phyloP scores from a whole-genome alignment of 2,113 vertebrate species.

The Pseudolaguvia tuberculata region DNA sequence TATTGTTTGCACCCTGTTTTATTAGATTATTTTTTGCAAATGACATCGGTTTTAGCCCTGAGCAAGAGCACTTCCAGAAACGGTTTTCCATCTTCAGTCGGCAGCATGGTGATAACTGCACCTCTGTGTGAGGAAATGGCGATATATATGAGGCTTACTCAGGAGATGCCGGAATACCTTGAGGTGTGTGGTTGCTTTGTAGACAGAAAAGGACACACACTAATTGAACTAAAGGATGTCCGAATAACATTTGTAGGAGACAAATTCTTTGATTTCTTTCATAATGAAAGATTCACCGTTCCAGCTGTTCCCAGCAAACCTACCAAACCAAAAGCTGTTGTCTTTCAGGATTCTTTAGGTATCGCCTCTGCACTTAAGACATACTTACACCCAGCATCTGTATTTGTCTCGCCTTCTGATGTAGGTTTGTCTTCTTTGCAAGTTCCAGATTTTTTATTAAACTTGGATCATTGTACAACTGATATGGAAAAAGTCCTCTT shows the following conservation, averaged over 20 bases:
- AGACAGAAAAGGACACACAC: constrained; percentile 66
- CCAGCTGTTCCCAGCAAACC: constrained; percentile 5
- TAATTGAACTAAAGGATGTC: constrained; percentile 73
- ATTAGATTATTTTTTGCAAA: constrained; percentile 80
- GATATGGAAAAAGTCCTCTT: constrained; percentile 68
- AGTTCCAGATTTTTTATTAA: constrained; percentile 43
- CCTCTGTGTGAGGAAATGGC: constrained; percentile 74
- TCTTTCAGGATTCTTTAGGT: constrained; percentile 77
- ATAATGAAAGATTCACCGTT: constrained; percentile 65
- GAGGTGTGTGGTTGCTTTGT: constrained; percentile 80
- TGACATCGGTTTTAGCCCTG: constrained; percentile 64
- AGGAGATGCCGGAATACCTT: constrained; percentile 62
- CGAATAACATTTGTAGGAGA: constrained; percentile 66
- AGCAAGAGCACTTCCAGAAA: constrained; percentile 46
- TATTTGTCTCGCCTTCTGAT: constrained; percentile 51
- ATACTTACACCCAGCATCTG: constrained; percentile 64
- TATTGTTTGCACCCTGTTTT: constrained; percentile 78
- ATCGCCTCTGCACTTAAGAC: constrained; percentile 67
- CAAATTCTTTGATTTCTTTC: constrained; percentile 68
- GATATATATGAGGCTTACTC: constrained; percentile 72
- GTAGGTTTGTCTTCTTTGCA: constrained; percentile 40
- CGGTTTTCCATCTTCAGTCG: constrained; percentile 76
- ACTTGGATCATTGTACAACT: constrained; percentile 48
- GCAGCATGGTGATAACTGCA: constrained; percentile 65
- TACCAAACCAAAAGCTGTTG: constrained; percentile 63